Conservation (phyloP, 2,113 vertebrate species). For the Aegithalos caudatus region DNA sequence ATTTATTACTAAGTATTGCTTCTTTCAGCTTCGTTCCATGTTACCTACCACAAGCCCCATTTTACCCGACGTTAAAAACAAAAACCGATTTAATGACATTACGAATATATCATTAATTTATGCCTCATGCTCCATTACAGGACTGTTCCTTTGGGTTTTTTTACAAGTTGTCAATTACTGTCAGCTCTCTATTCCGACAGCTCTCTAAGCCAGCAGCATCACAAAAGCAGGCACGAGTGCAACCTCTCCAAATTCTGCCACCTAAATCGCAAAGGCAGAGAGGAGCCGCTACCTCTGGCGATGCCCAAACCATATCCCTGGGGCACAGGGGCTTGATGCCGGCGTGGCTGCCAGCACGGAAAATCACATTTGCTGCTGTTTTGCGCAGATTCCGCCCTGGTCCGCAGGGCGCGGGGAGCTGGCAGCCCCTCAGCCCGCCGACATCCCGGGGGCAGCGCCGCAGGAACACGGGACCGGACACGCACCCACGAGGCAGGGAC, state of each 20-base stretch:
- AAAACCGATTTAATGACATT: not conserved
- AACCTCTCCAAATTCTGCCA: fast-evolving
- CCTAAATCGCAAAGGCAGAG: fast-evolving
- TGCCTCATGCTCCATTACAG: too few relatives aligned
- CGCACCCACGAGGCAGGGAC: fast-evolving
- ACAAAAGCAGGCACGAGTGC: fast-evolving
- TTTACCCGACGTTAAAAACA: not conserved
- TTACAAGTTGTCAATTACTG: not conserved
- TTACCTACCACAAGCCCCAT: too few relatives aligned
- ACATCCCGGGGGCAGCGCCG: not conserved
- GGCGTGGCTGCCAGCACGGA: not conserved
- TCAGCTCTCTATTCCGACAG: not conserved
- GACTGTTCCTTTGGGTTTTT: fast-evolving
- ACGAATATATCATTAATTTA: not conserved
- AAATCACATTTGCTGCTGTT: fast-evolving
- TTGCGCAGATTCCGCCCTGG: not conserved
- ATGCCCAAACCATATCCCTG: fast-evolving
- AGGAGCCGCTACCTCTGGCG: fast-evolving
- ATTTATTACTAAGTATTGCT: not conserved
- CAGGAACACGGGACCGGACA: fast-evolving
- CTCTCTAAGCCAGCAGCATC: not conserved
- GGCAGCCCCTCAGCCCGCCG: fast-evolving
- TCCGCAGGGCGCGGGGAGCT: fast-evolving
- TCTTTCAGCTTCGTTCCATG: not conserved
- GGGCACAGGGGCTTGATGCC: not conserved